Evolutionary conservation across 2,888 invertebrate genomes (phyloP).

Genomic region (Synanthedon vespiformis): DNA sequence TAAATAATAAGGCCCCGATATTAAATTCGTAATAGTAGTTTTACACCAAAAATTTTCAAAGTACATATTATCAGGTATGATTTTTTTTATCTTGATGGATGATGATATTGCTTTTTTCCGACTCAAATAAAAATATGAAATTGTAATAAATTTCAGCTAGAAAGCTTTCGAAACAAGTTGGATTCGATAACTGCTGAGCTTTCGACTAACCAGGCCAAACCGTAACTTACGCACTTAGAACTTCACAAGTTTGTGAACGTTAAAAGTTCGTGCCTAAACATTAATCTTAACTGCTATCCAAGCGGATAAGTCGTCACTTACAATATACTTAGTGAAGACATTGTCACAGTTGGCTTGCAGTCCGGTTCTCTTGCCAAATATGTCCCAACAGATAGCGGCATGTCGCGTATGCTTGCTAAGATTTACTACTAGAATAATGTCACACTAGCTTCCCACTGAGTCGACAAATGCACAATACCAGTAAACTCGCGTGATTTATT

Average conservation of each 20-base stretch:
- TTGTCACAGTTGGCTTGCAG: conserved; percentile 59
- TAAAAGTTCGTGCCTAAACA: not conserved
- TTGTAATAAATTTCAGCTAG: too few relatives aligned
- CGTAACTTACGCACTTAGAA: not conserved
- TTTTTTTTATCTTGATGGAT: too few relatives aligned
- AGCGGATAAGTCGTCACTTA: conserved; percentile 3
- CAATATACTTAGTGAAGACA: conserved; percentile 15
- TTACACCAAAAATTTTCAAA: too few relatives aligned
- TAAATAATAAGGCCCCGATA: too few relatives aligned
- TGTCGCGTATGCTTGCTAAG: conserved; percentile 15
- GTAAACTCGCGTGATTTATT: not conserved
- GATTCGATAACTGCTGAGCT: not conserved
- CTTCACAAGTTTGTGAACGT: not conserved
- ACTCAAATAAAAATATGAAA: too few relatives aligned
- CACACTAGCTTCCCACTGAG: conserved; percentile 24
- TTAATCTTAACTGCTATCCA: not conserved
- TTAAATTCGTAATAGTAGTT: too few relatives aligned
- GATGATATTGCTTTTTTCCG: too few relatives aligned
- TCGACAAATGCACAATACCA: not conserved
- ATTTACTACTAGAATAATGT: conserved; percentile 50
- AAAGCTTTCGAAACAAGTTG: too few relatives aligned
- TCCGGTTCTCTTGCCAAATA: conserved; percentile 56
- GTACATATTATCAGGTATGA: too few relatives aligned
- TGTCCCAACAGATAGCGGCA: conserved; percentile 50
- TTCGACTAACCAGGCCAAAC: not conserved